Conservation (phyloP, 2,113 vertebrate genomes). For the Gorsachius goisagi region DNA sequence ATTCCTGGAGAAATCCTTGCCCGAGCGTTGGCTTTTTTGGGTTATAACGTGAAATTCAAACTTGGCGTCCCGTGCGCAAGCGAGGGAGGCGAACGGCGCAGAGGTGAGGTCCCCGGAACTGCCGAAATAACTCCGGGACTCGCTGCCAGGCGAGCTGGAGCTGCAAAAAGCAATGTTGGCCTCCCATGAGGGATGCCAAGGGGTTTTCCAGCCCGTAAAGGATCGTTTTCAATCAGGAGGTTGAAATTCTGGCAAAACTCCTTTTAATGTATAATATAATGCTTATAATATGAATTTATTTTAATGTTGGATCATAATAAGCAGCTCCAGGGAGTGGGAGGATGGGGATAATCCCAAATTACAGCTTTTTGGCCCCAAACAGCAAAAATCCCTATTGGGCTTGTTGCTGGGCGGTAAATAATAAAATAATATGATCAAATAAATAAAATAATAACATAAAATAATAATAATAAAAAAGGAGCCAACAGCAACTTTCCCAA, state of each 20-base stretch:
- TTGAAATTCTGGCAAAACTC: neutral
- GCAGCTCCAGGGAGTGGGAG: neutral
- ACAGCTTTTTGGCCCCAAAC: neutral
- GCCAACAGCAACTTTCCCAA: neutral
- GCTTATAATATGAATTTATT: neutral
- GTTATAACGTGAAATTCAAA: neutral
- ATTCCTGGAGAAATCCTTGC: neutral
- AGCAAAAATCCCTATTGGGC: neutral
- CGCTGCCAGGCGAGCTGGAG: neutral
- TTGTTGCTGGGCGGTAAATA: neutral
- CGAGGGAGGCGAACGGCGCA: accelerated
- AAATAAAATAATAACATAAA: too few relatives aligned
- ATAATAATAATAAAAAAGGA: neutral
- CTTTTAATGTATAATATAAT: neutral
- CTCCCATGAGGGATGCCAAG: neutral
- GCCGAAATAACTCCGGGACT: neutral
- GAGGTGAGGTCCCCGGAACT: neutral
- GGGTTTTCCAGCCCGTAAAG: neutral
- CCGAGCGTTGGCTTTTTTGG: neutral
- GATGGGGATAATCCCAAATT: neutral
- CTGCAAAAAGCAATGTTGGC: neutral
- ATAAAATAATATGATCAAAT: too few relatives aligned
- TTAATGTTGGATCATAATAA: neutral
- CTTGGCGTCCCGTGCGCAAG: neutral
- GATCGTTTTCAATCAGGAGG: neutral